Percentiles rank a stretch among this genome's conserved stretches.
These are phyloP conservation scores for Chymomyza caudatula DNA, from an alignment of 2,888 invertebrate species.

Conservation along the genomic window DNA sequence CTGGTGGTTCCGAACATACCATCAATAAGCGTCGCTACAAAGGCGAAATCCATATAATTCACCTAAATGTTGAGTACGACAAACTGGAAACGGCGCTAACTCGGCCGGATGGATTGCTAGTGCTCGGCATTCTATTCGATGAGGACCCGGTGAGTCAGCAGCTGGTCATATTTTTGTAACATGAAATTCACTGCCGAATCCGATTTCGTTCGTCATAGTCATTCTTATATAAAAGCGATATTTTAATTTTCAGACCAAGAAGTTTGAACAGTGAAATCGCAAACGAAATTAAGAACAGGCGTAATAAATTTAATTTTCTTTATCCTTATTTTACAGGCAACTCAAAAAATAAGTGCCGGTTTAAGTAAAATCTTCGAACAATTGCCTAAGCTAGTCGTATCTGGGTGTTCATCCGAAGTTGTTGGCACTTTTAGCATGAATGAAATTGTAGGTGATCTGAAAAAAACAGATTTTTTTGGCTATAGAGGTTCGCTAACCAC, in stretches of 20 bases:
- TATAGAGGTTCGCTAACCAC: conserved; percentile 84
- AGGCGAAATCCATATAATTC: conserved; percentile 83
- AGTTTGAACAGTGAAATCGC: too few relatives aligned
- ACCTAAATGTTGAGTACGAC: conserved; percentile 81
- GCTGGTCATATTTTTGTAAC: background rate
- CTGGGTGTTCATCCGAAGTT: background rate
- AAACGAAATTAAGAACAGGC: too few relatives aligned
- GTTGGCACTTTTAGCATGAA: background rate
- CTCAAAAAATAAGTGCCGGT: too few relatives aligned
- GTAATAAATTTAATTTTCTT: too few relatives aligned
- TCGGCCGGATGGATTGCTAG: conserved; percentile 80
- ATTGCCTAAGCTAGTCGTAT: background rate
- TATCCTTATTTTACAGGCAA: too few relatives aligned
- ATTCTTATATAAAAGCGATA: too few relatives aligned
- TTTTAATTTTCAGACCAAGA: too few relatives aligned
- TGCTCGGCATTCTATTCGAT: conserved; percentile 82
- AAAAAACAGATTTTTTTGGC: conserved; percentile 39
- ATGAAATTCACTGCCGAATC: too few relatives aligned
- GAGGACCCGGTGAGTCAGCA: conserved; percentile 55
- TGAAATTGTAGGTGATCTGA: background rate
- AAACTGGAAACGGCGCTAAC: conserved; percentile 78
- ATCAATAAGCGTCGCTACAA: conserved; percentile 78
- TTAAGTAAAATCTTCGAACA: background rate
- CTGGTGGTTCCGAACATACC: conserved; percentile 80
- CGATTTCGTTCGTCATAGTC: too few relatives aligned